Conservation (phyloP, 64 coral and sea anemone genomes). For the Pocillopora verrucosa region DNA sequence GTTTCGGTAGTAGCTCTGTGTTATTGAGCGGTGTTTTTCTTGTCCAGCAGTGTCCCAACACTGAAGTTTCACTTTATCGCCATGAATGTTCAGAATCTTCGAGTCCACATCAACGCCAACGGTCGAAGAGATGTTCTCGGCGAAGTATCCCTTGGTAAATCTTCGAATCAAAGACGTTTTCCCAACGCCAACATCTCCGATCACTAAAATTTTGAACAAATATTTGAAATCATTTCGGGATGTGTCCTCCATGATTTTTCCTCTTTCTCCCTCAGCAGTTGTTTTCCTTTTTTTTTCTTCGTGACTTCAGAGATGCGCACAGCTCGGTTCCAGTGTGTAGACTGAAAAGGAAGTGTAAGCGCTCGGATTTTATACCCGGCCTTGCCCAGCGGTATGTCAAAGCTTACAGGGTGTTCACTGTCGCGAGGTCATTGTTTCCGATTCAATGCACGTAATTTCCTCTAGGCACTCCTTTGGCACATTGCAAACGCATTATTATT, state of each 20-base stretch:
- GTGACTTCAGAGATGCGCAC: neutral
- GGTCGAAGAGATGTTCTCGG: constrained; percentile 84
- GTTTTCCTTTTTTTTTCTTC: neutral
- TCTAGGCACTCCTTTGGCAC: constrained; percentile 9
- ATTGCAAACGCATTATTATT: constrained; percentile 14
- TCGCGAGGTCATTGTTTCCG: constrained; percentile 25
- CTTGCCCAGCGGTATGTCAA: neutral
- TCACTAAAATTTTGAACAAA: constrained; percentile 89
- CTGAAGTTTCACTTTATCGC: constrained; percentile 95
- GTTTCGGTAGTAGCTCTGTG: constrained; percentile 93
- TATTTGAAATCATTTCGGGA: constrained; percentile 74
- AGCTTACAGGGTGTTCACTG: neutral
- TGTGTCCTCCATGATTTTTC: constrained; percentile 2
- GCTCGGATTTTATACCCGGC: constrained; percentile 1
- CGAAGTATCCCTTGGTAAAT: constrained; percentile 97
- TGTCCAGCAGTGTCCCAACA: constrained; percentile 98
- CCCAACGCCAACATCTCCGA: constrained; percentile 93
- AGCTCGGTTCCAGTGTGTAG: neutral
- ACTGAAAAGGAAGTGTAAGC: constrained; percentile 16
- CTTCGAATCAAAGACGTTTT: constrained; percentile 95
- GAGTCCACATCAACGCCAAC: constrained; percentile 93
- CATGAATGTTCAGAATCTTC: constrained; percentile 80
- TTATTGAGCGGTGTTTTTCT: constrained; percentile 88
- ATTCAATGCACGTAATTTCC: constrained; percentile 35
- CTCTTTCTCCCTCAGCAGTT: neutral